Percentiles rank a stretch among this genome's conserved stretches.
Evolutionary conservation across 2,888 invertebrate species (phyloP).

Genomic region (Zygaena filipendulae): DNA sequence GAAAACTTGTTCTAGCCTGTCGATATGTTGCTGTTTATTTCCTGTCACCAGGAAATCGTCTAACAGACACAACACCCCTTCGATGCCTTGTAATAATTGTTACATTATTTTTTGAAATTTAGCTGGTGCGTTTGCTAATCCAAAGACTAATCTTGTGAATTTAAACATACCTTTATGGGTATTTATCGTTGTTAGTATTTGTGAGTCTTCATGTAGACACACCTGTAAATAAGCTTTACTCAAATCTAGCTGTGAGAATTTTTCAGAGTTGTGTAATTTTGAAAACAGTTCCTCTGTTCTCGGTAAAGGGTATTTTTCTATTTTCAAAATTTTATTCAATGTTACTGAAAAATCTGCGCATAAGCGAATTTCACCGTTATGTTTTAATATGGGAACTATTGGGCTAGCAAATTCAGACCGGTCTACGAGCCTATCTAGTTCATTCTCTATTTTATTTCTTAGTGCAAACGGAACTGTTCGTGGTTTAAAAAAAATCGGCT

Average conservation of each 20-base stretch:
- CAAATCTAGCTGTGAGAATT: slow-evolving; percentile 16
- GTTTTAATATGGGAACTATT: slow-evolving; percentile 2
- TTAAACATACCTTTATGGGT: slow-evolving; percentile 14
- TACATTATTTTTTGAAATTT: slow-evolving; percentile 1
- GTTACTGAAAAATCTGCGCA: slow-evolving; percentile 19
- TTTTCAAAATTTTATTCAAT: slow-evolving; percentile 19
- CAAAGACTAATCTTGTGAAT: slow-evolving; percentile 15
- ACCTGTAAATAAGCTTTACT: slow-evolving; percentile 19
- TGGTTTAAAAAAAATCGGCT: slow-evolving; percentile 7
- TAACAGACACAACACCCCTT: slow-evolving; percentile 13
- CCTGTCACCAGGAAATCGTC: slow-evolving; percentile 18
- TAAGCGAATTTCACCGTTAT: slow-evolving; percentile 8
- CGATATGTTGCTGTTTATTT: slow-evolving; percentile 2
- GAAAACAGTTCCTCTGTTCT: slow-evolving; percentile 19
- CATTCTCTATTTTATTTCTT: not conserved
- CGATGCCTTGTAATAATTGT: slow-evolving; percentile 4
- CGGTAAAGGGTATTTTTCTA: slow-evolving; percentile 20
- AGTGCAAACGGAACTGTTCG: too few species aligned
- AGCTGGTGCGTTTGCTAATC: slow-evolving; percentile 11
- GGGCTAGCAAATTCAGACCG: not conserved
- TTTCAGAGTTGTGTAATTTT: slow-evolving; percentile 14
- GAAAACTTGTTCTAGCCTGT: slow-evolving; percentile 2
- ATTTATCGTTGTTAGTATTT: slow-evolving; percentile 7
- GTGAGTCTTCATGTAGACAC: slow-evolving; percentile 6
- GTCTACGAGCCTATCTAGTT: not conserved